Evolutionary conservation across 2,797 vertebrate species (phyloP).

Genomic region (Leptatherina wallacei): DNA sequence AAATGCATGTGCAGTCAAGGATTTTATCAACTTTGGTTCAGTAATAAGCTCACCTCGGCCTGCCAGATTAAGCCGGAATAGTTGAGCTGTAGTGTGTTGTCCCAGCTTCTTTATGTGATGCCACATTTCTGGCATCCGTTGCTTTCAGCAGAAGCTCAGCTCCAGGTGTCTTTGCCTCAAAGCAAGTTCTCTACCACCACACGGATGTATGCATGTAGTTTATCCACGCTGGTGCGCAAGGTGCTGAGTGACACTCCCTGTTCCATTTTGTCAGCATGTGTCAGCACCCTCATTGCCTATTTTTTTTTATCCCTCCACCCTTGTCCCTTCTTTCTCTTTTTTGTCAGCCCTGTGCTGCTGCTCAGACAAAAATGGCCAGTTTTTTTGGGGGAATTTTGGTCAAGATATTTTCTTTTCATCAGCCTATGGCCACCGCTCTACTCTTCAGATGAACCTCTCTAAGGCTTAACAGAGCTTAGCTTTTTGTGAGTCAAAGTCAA

Average conservation of each 20-base stretch:
- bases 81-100: constrained; percentile 32
- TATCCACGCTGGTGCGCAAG: constrained; percentile 38
- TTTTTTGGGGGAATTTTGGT: not conserved
- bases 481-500: constrained; percentile 1
- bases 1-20: constrained; percentile 32
- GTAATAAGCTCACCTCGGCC: constrained; percentile 25
- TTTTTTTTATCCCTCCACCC: constrained; percentile 35
- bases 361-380: constrained; percentile 6
- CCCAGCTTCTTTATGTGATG: constrained; percentile 55
- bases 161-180: constrained; percentile 58
- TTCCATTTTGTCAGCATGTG: constrained; percentile 71
- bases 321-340: constrained; percentile 13
- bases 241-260: constrained; percentile 71
- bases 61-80: constrained; percentile 29
- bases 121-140: constrained; percentile 66
- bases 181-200: constrained; percentile 35
- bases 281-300: constrained; percentile 60
- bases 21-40: constrained; percentile 49
- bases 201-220: constrained; percentile 2
- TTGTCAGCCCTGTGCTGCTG: constrained; percentile 9
- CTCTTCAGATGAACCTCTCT: constrained; percentile 20
- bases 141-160: constrained; percentile 69
- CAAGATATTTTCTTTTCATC: constrained; percentile 11
- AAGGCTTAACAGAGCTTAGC: not conserved
- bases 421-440: not conserved